Evolutionary conservation across 2,113 vertebrate species (phyloP), one percentile per base, ranked within the genome.

Genomic region (Ailurus styani): DNA sequence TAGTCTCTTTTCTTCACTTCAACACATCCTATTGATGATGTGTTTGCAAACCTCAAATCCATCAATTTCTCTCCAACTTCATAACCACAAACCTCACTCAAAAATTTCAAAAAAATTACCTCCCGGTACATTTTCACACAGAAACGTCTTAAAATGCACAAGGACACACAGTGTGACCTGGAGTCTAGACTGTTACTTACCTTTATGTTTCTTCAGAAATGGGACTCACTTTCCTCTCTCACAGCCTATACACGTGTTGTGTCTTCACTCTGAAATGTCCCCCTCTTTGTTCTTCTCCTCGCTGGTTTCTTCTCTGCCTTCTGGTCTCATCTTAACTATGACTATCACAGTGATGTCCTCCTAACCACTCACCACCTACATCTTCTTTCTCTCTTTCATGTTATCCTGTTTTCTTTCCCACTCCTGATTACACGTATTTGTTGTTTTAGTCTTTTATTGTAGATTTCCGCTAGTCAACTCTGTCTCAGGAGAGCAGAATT

Each of bases 191-290:
- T 31, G 10, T 11, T 18, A 29, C 12, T 27, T 10, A 29, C 29
- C 31, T 4, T 6, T 21, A 5, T 13, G 27, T n/a, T 50, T 84
- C 2, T 11, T 68, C 13, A 29, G 18, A 70, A 66, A 3, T 47
- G 31, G 40, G 47, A 40, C 47, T 77, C 31, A 34, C 20, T 14
- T 40, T 55, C 31, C 40, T 34, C 15, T 57, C 52, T 45, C 47
- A 20, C n/a, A 18, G 0, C 31, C 42, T 7, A 1, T 18, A 12
- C 2, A 10, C 1, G 3, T 7, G 2, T 11, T 9, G 9, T 3
- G 3, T 10, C 42, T 60, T 29, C n/a, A 10, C 21, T 29, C 6
- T 81, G 23, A 9, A 47, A 20, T 21, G 40, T 15, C 10, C 55
- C 13, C 10, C 0, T 68, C 40, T 78, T 21, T 62, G 25, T 1